These are phyloP conservation scores for Spea multiplicata DNA, from an alignment of 2,113 vertebrate species.

Conservation along the genomic window DNA sequence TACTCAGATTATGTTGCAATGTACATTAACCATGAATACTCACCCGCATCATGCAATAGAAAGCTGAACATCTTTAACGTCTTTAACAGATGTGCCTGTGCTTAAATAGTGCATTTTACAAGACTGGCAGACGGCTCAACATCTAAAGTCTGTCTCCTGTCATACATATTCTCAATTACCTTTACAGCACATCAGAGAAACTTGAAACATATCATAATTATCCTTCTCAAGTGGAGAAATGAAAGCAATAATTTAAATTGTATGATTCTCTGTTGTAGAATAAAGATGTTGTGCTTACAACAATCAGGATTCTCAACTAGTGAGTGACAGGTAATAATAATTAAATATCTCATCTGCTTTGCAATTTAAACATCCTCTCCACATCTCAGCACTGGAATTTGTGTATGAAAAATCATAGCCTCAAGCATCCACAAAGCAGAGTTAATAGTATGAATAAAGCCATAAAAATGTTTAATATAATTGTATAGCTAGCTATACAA, in stretches of 20 bases:
- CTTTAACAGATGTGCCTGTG: constrained; percentile 48
- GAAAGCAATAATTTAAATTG: constrained; percentile 46
- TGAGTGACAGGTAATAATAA: constrained; percentile 44
- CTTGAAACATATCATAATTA: constrained; percentile 59
- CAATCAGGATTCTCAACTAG: constrained; percentile 34
- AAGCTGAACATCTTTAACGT: constrained; percentile 23
- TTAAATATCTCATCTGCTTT: constrained; percentile 22
- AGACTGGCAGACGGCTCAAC: constrained; percentile 52
- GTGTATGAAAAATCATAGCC: neutral
- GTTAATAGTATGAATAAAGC: neutral
- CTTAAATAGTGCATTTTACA: constrained; percentile 35
- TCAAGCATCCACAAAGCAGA: neutral
- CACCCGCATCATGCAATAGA: constrained; percentile 24
- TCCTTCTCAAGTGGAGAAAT: constrained; percentile 43
- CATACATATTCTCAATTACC: constrained; percentile 61
- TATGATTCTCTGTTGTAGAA: constrained; percentile 44
- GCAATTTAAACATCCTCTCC: constrained; percentile 28
- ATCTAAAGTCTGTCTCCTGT: constrained; percentile 55
- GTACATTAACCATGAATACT: constrained; percentile 8
- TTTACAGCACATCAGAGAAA: constrained; percentile 56
- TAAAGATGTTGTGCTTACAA: constrained; percentile 42
- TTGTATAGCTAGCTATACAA: too few species aligned
- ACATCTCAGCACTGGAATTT: neutral
- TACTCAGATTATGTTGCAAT: constrained; percentile 8
- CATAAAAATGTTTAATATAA: neutral